Conservation (phyloP, 2,113 vertebrate genomes). For the Forbesichthys agassizii region DNA sequence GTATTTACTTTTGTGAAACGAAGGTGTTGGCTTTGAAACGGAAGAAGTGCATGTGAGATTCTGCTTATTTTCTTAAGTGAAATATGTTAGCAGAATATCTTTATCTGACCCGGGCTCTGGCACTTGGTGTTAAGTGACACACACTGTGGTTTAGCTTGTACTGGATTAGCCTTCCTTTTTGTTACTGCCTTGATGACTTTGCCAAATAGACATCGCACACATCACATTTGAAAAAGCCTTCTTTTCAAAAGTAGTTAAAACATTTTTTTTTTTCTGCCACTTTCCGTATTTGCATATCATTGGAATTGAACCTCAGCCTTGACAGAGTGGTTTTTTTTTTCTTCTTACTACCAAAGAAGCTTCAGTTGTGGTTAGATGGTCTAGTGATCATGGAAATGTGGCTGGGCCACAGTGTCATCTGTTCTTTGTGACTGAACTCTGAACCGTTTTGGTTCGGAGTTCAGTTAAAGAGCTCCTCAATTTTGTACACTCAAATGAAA, state of each 20-base stretch:
- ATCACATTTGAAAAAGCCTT: neutral
- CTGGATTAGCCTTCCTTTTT: neutral
- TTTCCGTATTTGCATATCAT: neutral
- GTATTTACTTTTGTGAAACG: neutral
- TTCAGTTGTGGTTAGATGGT: neutral
- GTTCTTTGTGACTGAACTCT: neutral
- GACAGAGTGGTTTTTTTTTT: neutral
- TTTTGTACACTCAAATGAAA: no score
- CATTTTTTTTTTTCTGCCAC: constrained; percentile 5
- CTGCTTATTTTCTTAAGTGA: neutral
- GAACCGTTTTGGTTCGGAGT: no score
- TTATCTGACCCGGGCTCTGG: constrained; percentile 4
- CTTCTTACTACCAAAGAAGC: constrained; percentile 50
- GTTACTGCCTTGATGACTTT: constrained; percentile 24
- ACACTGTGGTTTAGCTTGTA: constrained; percentile 42
- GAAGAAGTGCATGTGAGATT: constrained; percentile 4
- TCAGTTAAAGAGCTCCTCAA: no score
- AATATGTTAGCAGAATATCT: constrained; percentile 5
- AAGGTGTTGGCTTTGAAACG: neutral
- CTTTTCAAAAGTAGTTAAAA: neutral
- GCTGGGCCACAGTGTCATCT: neutral
- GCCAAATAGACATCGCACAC: constrained; percentile 10
- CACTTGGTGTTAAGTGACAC: constrained; percentile 23
- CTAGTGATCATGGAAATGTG: neutral
- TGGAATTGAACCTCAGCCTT: constrained; percentile 13